Evolutionary conservation across 2,797 vertebrate species (phyloP), one percentile per base, ranked within the genome.

Genomic region (Peromyscus aztecus): DNA sequence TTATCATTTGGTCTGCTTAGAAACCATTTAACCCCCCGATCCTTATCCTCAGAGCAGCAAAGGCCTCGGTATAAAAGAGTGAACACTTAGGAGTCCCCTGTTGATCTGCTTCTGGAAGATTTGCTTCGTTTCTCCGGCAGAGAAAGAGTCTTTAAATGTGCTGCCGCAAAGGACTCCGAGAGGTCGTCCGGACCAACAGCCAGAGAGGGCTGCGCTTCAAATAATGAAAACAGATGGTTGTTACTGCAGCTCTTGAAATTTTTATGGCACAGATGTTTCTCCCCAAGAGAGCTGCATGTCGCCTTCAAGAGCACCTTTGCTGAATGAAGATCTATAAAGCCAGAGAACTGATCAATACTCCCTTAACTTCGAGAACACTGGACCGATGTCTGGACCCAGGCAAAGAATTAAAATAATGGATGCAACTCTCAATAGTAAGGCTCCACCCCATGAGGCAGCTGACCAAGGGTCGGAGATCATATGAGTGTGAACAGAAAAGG

Each of bases 311-410:
- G 80, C 80, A 75, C 91, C 80, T 77, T 31, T 87, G 92, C 91
- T 97, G 95, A 97, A 97, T 95, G 95, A 96, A 96, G 97, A 98
- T 96, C 97, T 91, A 94, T 95, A 91, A 90, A 17, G 59, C 83
- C 89, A 21, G 65, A 71, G 69, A 95, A 81, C 29, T 93, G 96
- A 97, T 97, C 97, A 84, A 97, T 97, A 97, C 19, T 94, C 52
- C 61, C 65, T 93, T 81, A 88, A 78, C 37, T 75, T 40, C 37
- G 76, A 76, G 61, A 94, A 89, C 46, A 59, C 34, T 69, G 11
- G 67, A 92, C 86, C 95, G 37, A 92, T 71, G 19, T 65, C 80
- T 94, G 65, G 40, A 90, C 83, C 63, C 43, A 76, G 93, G 95
- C 49, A 86, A 83, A 89, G 78, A 94, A 77, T 88, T 88, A 94